A percentile compares a stretch with the other conserved stretches of the same genome.
These are phyloP conservation scores for Lampropteryx suffumata DNA, from an alignment of 2,888 invertebrate species.

Conservation along the genomic window DNA sequence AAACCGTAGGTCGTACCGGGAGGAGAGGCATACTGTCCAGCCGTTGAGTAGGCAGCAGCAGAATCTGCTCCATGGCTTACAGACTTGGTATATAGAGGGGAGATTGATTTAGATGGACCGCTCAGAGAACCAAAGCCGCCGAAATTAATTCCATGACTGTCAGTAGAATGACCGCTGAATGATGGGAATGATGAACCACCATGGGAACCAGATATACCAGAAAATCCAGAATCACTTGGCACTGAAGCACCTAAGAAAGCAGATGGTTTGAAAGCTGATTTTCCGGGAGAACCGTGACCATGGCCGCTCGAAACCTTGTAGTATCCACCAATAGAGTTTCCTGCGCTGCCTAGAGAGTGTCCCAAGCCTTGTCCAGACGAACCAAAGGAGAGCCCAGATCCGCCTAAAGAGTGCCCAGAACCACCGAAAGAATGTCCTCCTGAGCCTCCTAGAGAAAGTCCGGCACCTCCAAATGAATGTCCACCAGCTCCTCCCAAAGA, in stretches of 20 bases:
- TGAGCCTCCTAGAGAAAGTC: constrained; percentile 14
- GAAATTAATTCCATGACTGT: constrained; percentile 51
- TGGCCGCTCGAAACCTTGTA: constrained; percentile 49
- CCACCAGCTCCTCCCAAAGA: constrained; percentile 35
- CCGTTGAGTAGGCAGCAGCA: constrained; percentile 56
- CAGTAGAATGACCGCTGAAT: constrained; percentile 48
- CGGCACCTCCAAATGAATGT: constrained; percentile 34
- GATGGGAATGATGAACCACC: constrained; percentile 52
- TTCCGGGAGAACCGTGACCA: constrained; percentile 50
- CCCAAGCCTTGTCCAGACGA: constrained; percentile 36
- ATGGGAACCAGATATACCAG: constrained; percentile 55
- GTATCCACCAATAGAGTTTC: constrained; percentile 30
- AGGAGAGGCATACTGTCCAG: constrained; percentile 60
- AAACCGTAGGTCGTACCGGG: constrained; percentile 62
- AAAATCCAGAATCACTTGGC: constrained; percentile 59
- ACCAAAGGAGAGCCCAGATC: constrained; percentile 43
- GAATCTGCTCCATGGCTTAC: constrained; percentile 60
- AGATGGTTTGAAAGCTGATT: constrained; percentile 73
- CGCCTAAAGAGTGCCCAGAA: constrained; percentile 34
- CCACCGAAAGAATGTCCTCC: constrained; percentile 27
- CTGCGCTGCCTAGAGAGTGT: constrained; percentile 47
- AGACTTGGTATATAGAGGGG: constrained; percentile 58
- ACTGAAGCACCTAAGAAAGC: constrained; percentile 69
- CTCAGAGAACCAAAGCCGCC: constrained; percentile 56
- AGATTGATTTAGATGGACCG: constrained; percentile 58